These are phyloP conservation scores for Tiliacea aurago DNA, from an alignment of 2,888 invertebrate genomes.

Conservation along the genomic window DNA sequence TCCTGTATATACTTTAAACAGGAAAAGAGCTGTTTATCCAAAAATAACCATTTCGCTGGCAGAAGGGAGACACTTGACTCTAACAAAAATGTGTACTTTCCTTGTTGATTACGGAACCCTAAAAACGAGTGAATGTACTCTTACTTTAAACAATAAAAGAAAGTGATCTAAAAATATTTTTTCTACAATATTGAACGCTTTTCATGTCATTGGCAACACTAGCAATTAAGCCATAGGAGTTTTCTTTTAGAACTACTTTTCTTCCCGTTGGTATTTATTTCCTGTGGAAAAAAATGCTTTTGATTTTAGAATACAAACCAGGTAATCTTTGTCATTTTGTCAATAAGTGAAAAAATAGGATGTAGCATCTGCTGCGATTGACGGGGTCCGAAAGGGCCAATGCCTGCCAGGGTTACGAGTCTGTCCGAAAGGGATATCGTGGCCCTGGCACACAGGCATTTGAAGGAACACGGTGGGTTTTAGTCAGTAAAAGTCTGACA, in stretches of 20 bases:
- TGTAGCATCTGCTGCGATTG: background rate
- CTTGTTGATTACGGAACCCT: too few relatives aligned
- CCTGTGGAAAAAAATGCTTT: background rate
- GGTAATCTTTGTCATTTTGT: background rate
- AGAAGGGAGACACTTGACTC: too few relatives aligned
- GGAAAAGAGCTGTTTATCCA: too few relatives aligned
- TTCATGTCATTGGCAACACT: conserved; percentile 24
- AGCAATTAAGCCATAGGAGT: background rate
- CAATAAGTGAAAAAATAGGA: background rate
- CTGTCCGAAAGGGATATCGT: too few relatives aligned
- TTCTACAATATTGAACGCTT: conserved; percentile 7
- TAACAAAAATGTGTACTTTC: too few relatives aligned
- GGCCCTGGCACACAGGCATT: too few relatives aligned
- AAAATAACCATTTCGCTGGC: too few relatives aligned
- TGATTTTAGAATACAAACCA: background rate
- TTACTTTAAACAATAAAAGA: conserved; percentile 13
- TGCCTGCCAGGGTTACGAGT: too few relatives aligned
- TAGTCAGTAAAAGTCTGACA: too few relatives aligned
- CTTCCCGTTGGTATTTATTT: conserved; percentile 13
- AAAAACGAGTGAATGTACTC: conserved; percentile 8
- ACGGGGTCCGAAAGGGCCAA: too few relatives aligned
- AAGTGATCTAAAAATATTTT: conserved; percentile 25
- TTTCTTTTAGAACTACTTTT: conserved; percentile 1
- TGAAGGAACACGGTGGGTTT: too few relatives aligned
- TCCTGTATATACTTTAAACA: too few relatives aligned